Conservation (phyloP, 2,113 vertebrate genomes). For the Hippocampus comes region DNA sequence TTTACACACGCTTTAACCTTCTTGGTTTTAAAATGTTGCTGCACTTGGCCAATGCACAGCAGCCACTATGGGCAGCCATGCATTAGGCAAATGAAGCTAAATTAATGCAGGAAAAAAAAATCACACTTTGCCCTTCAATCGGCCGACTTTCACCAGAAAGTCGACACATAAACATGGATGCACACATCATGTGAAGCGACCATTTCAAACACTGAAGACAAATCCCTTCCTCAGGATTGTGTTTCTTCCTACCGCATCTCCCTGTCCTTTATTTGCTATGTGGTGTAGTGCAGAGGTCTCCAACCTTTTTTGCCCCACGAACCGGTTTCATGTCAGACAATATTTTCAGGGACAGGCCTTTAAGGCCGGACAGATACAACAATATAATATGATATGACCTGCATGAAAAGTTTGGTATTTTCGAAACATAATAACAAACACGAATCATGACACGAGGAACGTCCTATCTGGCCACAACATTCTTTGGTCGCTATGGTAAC, state of each 20-base stretch:
- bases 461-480: no score
- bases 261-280: slow-evolving; percentile 6
- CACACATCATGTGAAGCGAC: not conserved
- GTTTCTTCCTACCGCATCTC: not conserved
- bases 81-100: slow-evolving; percentile 60
- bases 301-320: no score
- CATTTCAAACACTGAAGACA: not conserved
- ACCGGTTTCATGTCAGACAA: no score
- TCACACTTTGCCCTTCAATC: slow-evolving; percentile 44
- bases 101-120: slow-evolving; percentile 37
- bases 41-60: slow-evolving; percentile 35
- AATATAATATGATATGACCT: no score
- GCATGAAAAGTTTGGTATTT: no score
- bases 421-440: no score
- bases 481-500: no score
- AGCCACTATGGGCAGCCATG: slow-evolving; percentile 24
- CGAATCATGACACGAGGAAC: no score
- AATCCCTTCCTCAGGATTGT: not conserved
- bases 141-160: slow-evolving; percentile 26
- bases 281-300: not conserved
- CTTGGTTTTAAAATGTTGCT: slow-evolving; percentile 36
- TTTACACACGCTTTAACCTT: slow-evolving; percentile 30
- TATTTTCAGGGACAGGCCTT: no score
- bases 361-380: no score
- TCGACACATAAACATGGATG: not conserved